Conservation (phyloP, 2,113 vertebrate genomes). For the Neolamprologus toae region DNA sequence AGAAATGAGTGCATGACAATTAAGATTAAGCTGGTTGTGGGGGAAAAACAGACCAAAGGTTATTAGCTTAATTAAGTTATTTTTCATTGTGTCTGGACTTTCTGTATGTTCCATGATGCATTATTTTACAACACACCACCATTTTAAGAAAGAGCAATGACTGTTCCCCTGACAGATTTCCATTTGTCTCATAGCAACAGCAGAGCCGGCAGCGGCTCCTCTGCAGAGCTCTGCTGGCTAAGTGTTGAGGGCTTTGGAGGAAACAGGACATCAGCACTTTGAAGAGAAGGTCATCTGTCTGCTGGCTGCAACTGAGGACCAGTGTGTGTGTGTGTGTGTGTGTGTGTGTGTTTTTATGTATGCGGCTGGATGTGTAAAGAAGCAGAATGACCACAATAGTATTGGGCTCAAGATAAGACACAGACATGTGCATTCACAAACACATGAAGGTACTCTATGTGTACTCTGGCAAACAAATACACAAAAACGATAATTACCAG, state of each 20-base stretch:
- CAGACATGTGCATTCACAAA: not conserved
- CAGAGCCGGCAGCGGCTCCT: not conserved
- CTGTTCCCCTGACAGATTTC: not conserved
- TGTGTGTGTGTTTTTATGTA: not conserved
- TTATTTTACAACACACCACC: not conserved
- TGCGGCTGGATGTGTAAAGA: not conserved
- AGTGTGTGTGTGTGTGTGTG: not conserved
- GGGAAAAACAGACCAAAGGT: not conserved
- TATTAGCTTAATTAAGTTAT: not conserved
- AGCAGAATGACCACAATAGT: not conserved
- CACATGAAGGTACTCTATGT: not conserved
- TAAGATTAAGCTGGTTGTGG: not conserved
- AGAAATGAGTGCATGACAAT: not conserved
- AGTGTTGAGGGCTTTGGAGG: constrained; percentile 11
- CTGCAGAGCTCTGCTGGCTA: constrained; percentile 14
- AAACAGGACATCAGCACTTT: constrained; percentile 45
- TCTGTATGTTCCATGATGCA: not conserved
- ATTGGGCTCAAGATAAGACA: not conserved
- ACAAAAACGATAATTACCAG: not conserved
- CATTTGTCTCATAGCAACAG: constrained; percentile 58
- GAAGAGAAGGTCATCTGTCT: constrained; percentile 45
- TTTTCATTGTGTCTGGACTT: not conserved
- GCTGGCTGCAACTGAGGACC: not conserved
- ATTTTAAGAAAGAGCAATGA: not conserved
- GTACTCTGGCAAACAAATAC: not conserved